Base-by-base conservation (phyloP, 1,140 invertebrate genomes). In the Zelostemma sp. region DNA sequence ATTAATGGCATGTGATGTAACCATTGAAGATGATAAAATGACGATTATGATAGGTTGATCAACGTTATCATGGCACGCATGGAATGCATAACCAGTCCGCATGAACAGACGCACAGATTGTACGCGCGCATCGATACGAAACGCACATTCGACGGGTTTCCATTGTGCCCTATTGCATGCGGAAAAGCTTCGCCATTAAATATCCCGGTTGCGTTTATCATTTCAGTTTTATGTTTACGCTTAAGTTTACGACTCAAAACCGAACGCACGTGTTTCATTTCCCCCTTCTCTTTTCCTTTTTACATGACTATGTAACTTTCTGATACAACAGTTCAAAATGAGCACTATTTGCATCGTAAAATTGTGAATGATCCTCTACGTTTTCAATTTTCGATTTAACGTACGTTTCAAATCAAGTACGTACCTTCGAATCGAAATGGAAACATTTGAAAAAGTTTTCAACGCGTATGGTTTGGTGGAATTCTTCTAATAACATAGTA, bases 201-300 rank as follows among this genome's bases (percentile, higher is more conserved):
- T 72, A 65, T 73, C 68, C 59, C 68, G 35, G 65, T 62, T 56
- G 72, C 72, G 63, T 69, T 73, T 72, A 73, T 75, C 73, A 73
- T 71, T 72, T 66, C 63, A 57, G 68, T 61, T 77, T 77, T 77
- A 74, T 65, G 64, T 77, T 76, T 72, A 68, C 66, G 66, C 68
- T 72, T 74, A 69, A 50, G 59, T 48, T 56, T 45, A 40, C 45
- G 63, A 38, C 50, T 53, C 15, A 14, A 33, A n/a, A 8, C 41
- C 6, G 19, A 17, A 31, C 40, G 55, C 47, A 14, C 47, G 41
- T 41, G 28, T 17, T 8, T 15, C 16, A 2, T 15, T 1, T 41
- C 12, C n/a, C n/a, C n/a, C n/a, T n/a, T n/a, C n/a, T 8, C 21
- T 25, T 4, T 25, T 25, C 21, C 21, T 25, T 25, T 25, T 25